Base-by-base conservation (phyloP, 1,140 invertebrate genomes). In the Neuroterus valhalla region DNA sequence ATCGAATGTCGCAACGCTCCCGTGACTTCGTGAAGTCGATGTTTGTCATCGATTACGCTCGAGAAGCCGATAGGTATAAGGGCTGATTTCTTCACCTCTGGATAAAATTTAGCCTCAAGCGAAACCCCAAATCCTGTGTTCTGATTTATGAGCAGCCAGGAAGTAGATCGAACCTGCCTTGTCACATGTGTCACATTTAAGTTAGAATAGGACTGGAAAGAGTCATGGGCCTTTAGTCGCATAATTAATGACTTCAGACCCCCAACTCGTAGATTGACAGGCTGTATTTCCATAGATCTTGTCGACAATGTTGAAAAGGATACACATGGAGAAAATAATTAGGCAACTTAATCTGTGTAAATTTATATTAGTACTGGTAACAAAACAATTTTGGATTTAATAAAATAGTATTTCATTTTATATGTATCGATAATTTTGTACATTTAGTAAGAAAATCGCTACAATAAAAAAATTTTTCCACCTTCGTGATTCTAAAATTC, bases 101-200 rank as follows among this genome's bases (percentile, higher is more conserved):
- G 26, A 62, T 62, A 26, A 62, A 62, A 12, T 55, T 55, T 14
- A 11, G 21, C 4, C 12, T 31, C 50, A 11, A 52, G 17, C 12
- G 8, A 50, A 50, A 23, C 50, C 12, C 52, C 3, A 62, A 62
- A 62, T 62, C 8, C 55, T 62, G 23, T 3, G 2, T 38, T 23
- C 4, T 62, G 55, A 62, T 62, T 62, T 23, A 62, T 62, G 55
- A 55, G 15, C 26, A 10, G 21, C 23, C 21, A 55, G 12, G 11
- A 55, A 26, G 52, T 55, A 55, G 52, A 55, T 55, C 11, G 21
- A 55, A 55, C 12, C 21, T 38, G 26, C 15, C 52, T 26, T 55
- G 52, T 17, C 46, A 48, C 46, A 48, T 15, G 17, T 48, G 31
- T 52, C 50, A 52, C n/a, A 50, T n/a, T 52, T 52, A 52, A 52